These are phyloP conservation scores for Drosophila stalkeri DNA, from an alignment of 2,888 invertebrate species.

Conservation along the genomic window DNA sequence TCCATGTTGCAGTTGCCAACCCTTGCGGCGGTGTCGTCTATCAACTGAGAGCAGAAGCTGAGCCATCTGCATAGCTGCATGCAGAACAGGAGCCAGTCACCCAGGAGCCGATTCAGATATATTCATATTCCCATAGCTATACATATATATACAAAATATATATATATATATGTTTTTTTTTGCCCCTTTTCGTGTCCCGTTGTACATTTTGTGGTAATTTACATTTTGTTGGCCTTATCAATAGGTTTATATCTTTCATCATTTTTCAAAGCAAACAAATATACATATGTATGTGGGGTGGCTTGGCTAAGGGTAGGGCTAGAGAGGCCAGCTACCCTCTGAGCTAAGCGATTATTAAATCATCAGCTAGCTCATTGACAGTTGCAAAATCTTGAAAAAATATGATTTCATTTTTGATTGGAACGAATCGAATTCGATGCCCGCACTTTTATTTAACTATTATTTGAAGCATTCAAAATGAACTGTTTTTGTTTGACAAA, in stretches of 20 bases:
- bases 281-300: constrained; percentile 26
- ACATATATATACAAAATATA: no score
- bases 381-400: constrained; percentile 38
- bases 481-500: neutral
- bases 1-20: constrained; percentile 38
- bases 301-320: constrained; percentile 35
- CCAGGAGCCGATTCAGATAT: constrained; percentile 7
- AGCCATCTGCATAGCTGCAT: constrained; percentile 30
- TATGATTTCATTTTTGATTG: constrained; percentile 22
- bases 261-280: neutral
- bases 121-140: constrained; percentile 12
- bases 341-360: constrained; percentile 36
- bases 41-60: constrained; percentile 15
- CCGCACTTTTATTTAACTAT: neutral
- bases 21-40: constrained; percentile 33
- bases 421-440: constrained; percentile 27
- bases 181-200: constrained; percentile 12
- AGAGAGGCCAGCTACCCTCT: constrained; percentile 44
- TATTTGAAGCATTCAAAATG: neutral
- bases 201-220: constrained; percentile 76
- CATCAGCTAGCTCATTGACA: constrained; percentile 43
- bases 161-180: no score
- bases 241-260: constrained; percentile 47
- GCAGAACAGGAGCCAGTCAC: constrained; percentile 17
- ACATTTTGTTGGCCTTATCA: constrained; percentile 66